These are phyloP conservation scores for Yasuhikotakia modesta DNA, from an alignment of 2,797 vertebrate species.

Conservation along the genomic window DNA sequence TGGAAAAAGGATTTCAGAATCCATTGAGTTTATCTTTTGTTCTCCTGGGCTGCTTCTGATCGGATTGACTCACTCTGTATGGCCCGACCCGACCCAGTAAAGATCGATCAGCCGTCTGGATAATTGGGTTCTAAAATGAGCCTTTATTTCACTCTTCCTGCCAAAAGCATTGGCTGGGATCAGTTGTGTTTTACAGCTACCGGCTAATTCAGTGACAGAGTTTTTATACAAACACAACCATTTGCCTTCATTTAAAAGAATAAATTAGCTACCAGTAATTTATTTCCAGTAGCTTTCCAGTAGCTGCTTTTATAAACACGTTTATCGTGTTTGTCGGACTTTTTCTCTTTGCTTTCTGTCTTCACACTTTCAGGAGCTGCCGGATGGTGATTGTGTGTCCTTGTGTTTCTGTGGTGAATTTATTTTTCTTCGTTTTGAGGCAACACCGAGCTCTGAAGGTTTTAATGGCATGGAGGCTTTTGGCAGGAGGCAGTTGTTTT, in stretches of 20 bases:
- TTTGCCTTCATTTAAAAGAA: slow-evolving; percentile 7
- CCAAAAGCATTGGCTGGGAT: slow-evolving; percentile 46
- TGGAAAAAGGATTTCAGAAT: slow-evolving; percentile 8
- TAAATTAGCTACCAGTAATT: slow-evolving; percentile 18
- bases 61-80: slow-evolving; percentile 45
- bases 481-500: slow-evolving; percentile 6
- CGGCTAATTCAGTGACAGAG: slow-evolving; percentile 35
- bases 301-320: background rate
- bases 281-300: background rate
- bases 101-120: slow-evolving; percentile 53
- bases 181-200: slow-evolving; percentile 44
- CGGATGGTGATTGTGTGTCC: background rate
- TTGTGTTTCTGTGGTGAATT: background rate
- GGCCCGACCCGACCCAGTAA: slow-evolving; percentile 12
- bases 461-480: slow-evolving; percentile 11
- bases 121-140: slow-evolving; percentile 57
- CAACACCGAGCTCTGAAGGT: slow-evolving; percentile 14
- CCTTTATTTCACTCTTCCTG: slow-evolving; percentile 49
- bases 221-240: slow-evolving; percentile 37
- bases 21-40: slow-evolving; percentile 48
- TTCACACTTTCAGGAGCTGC: background rate
- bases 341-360: background rate
- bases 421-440: slow-evolving; percentile 5
- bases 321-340: background rate
- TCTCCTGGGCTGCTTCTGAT: slow-evolving; percentile 21